A percentile compares a stretch with the other conserved stretches of the same genome.
phyloP scores from a whole-genome alignment of 2,113 vertebrate genomes.

The Ranitomeya imitator region DNA sequence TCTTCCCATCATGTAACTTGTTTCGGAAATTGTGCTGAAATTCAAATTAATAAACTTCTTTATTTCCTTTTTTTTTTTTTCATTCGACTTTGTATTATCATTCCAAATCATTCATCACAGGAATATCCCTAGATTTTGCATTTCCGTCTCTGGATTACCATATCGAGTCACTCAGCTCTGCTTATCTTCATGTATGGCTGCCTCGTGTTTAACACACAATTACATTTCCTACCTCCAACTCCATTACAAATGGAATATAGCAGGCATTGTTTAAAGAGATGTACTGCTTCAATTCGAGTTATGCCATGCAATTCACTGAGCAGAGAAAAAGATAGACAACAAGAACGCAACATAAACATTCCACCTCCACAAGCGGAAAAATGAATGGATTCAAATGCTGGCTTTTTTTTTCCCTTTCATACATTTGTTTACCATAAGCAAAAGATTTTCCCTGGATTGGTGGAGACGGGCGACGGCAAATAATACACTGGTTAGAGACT shows the following conservation, averaged over 20 bases:
- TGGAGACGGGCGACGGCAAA: constrained; percentile 60
- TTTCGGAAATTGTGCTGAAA: constrained; percentile 32
- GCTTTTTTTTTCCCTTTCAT: constrained; percentile 9
- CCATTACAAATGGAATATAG: constrained; percentile 76
- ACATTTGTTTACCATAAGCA: constrained; percentile 60
- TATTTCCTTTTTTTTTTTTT: constrained; percentile 14
- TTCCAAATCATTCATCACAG: constrained; percentile 66
- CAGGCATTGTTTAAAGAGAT: constrained; percentile 78
- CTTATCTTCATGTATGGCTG: constrained; percentile 76
- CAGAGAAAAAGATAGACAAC: constrained; percentile 66
- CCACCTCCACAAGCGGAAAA: constrained; percentile 8
- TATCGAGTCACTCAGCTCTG: constrained; percentile 66
- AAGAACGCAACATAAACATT: constrained; percentile 65
- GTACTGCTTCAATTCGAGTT: constrained; percentile 75
- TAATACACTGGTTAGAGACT: constrained; percentile 74
- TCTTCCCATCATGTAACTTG: constrained; percentile 4
- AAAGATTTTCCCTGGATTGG: constrained; percentile 53
- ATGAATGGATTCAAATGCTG: constrained; percentile 54
- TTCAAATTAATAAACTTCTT: constrained; percentile 56
- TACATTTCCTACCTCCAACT: constrained; percentile 76
- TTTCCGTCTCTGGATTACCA: constrained; percentile 65
- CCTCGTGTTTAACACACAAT: constrained; percentile 71
- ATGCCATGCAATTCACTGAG: constrained; percentile 73
- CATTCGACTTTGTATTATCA: constrained; percentile 52
- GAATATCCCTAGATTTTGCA: constrained; percentile 63